A percentile compares a stretch with the other conserved stretches of the same genome.
These are phyloP conservation scores for Labia minor DNA, from an alignment of 2,888 invertebrate species.

Conservation along the genomic window DNA sequence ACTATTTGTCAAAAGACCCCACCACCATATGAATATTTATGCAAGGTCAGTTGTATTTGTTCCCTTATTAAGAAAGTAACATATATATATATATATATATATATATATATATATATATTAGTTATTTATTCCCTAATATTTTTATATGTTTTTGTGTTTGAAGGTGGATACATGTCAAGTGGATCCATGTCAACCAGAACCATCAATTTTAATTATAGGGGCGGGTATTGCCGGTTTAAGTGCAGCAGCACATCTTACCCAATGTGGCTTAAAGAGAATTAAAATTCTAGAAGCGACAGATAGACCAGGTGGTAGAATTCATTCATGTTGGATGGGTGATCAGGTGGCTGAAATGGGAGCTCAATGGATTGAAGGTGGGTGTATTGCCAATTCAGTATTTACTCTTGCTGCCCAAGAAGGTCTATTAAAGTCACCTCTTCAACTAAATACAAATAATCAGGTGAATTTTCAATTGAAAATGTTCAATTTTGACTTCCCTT, in stretches of 20 bases:
- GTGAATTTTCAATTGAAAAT: too few species aligned
- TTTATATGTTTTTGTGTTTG: too few species aligned
- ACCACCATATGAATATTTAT: too few species aligned
- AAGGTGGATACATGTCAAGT: constrained; percentile 45
- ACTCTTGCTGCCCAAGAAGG: constrained; percentile 58
- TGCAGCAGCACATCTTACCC: constrained; percentile 59
- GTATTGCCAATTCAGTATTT: constrained; percentile 58
- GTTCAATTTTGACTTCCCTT: constrained; percentile 33
- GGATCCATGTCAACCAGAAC: constrained; percentile 46
- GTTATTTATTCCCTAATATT: too few species aligned
- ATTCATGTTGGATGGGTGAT: constrained; percentile 66
- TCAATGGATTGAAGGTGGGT: constrained; percentile 60
- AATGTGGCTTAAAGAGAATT: constrained; percentile 61
- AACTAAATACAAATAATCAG: neutral
- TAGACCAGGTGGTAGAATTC: constrained; percentile 66
- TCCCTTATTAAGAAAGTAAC: too few species aligned
- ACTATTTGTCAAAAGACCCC: too few species aligned
- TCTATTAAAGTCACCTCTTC: constrained; percentile 48
- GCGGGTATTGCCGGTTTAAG: constrained; percentile 73
- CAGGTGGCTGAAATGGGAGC: constrained; percentile 68
- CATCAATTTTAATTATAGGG: constrained; percentile 60
- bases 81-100: too few species aligned
- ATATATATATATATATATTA: too few species aligned
- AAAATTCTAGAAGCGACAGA: constrained; percentile 65
- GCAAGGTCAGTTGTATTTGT: too few species aligned